Evolutionary conservation across 2,888 invertebrate genomes (phyloP).

Genomic region (Boloria selene): DNA sequence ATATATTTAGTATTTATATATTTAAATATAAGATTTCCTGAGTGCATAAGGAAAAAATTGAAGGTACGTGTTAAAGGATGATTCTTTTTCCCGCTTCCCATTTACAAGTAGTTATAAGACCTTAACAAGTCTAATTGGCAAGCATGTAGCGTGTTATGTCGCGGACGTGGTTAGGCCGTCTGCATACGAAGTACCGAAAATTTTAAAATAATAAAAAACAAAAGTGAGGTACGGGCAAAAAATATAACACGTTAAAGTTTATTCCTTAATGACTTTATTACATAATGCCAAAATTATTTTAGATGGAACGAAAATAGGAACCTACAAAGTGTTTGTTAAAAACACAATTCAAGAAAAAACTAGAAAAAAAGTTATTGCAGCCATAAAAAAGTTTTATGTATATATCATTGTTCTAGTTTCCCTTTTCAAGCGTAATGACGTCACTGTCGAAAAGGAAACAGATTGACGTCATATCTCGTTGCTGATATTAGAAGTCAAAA

Average conservation of each 20-base stretch:
- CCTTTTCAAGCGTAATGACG: too few relatives aligned
- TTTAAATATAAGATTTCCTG: conserved; percentile 1
- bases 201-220: neutral
- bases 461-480: too few relatives aligned
- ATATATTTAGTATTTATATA: neutral
- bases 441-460: too few relatives aligned
- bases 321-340: neutral
- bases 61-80: conserved; percentile 19
- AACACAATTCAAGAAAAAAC: neutral
- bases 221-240: too few relatives aligned
- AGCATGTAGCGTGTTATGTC: conserved; percentile 14
- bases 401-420: too few relatives aligned
- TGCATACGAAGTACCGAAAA: neutral
- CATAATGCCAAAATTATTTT: neutral
- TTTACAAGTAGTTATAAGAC: conserved; percentile 25
- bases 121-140: conserved; percentile 36
- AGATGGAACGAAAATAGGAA: neutral
- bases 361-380: too few relatives aligned
- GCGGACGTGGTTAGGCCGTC: neutral
- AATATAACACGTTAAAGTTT: too few relatives aligned
- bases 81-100: conserved; percentile 42
- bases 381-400: too few relatives aligned
- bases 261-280: too few relatives aligned
- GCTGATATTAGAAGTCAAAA: too few relatives aligned
- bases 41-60: conserved; percentile 23